Evolutionary conservation across 2,888 invertebrate species (phyloP).

Genomic region (Leptothorax acervorum): DNA sequence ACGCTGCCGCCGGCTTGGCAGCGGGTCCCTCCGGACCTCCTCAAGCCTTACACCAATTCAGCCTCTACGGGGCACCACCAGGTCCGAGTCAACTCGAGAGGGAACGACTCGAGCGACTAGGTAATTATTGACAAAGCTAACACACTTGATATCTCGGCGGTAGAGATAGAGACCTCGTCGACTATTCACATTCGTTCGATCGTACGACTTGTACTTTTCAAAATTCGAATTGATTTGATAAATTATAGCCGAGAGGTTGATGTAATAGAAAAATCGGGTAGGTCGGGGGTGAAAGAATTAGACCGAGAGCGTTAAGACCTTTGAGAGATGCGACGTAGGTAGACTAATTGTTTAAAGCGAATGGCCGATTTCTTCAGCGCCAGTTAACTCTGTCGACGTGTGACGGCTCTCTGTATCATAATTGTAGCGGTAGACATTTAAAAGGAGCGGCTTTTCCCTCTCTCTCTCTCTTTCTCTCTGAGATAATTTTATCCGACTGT

Average conservation of each 20-base stretch:
- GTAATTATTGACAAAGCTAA: constrained; percentile 86
- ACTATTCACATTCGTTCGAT: constrained; percentile 21
- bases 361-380: constrained; percentile 56
- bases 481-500: constrained; percentile 32
- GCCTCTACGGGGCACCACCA: constrained; percentile 90
- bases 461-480: neutral
- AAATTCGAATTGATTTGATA: constrained; percentile 34
- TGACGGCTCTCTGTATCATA: constrained; percentile 24
- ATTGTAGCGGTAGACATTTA: neutral
- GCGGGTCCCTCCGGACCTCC: constrained; percentile 86
- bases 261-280: constrained; percentile 35
- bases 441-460: constrained; percentile 12
- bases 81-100: constrained; percentile 94
- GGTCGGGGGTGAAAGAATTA: constrained; percentile 32
- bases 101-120: constrained; percentile 94
- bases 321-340: constrained; percentile 32
- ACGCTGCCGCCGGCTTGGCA: constrained; percentile 85
- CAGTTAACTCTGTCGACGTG: constrained; percentile 41
- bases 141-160: constrained; percentile 10
- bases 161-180: constrained; percentile 34
- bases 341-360: constrained; percentile 28
- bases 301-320: constrained; percentile 44
- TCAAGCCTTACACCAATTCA: constrained; percentile 89
- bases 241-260: neutral
- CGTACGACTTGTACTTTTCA: constrained; percentile 34